phyloP scores from a whole-genome alignment of 2,797 vertebrate species.

The Xyrichtys novacula region DNA sequence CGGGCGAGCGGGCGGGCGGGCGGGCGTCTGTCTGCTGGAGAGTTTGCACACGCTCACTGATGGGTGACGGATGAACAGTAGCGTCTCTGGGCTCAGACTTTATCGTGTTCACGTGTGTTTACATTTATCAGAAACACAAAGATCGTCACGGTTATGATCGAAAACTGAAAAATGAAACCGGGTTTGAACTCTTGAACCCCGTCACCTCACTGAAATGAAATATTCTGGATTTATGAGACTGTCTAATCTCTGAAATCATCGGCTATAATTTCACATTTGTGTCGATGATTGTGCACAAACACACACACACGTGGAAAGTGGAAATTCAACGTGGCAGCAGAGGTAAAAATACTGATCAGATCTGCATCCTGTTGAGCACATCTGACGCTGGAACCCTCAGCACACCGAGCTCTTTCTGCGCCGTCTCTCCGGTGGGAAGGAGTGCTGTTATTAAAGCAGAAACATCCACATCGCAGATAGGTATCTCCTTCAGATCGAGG shows the following conservation, averaged over 20 bases:
- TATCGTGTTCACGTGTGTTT: constrained; percentile 26
- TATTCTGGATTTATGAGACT: too few relatives aligned
- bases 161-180: too few relatives aligned
- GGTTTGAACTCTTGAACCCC: too few relatives aligned
- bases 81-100: constrained; percentile 27
- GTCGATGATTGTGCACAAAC: too few relatives aligned
- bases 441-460: constrained; percentile 45
- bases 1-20: constrained; percentile 77
- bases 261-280: too few relatives aligned
- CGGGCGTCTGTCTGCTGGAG: constrained; percentile 68
- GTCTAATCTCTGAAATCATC: too few relatives aligned
- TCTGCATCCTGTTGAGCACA: background rate
- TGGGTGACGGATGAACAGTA: constrained; percentile 53
- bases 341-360: background rate
- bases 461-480: constrained; percentile 63
- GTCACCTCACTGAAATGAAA: too few relatives aligned
- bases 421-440: constrained; percentile 15
- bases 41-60: constrained; percentile 90
- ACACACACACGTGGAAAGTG: too few relatives aligned
- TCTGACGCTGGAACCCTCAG: background rate
- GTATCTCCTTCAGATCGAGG: constrained; percentile 67
- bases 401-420: background rate
- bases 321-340: background rate
- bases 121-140: background rate
- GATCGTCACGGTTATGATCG: background rate